Evolutionary conservation across 2,113 vertebrate species (phyloP).

Genomic region (Natator depressus): DNA sequence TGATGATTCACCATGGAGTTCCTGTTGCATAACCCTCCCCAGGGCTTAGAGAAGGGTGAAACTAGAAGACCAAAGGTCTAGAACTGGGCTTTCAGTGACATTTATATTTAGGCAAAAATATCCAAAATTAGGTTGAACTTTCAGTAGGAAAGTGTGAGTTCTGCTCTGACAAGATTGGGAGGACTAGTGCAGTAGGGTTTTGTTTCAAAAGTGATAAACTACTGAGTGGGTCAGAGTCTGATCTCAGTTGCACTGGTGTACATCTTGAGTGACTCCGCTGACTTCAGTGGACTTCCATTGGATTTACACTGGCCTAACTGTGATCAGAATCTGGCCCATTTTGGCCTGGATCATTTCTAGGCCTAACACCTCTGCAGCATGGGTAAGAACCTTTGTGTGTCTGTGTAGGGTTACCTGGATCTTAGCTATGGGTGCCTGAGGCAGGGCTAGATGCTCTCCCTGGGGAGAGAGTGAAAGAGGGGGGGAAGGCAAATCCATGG

Average conservation of each 20-base stretch:
- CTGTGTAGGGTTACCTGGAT: background rate
- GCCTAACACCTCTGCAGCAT: too few relatives aligned
- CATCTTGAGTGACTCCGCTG: background rate
- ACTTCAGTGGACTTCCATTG: background rate
- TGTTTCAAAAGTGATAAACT: slow-evolving; percentile 50
- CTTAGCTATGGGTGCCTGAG: fast-evolving
- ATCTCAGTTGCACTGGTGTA: background rate
- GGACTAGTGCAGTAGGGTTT: slow-evolving; percentile 36
- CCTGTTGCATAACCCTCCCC: slow-evolving; percentile 74
- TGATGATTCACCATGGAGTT: slow-evolving; percentile 67
- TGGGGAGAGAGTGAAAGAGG: background rate
- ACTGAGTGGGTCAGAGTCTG: background rate
- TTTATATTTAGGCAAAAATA: slow-evolving; percentile 54
- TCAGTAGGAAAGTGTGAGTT: slow-evolving; percentile 70
- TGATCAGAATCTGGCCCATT: background rate
- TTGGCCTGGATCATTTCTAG: background rate
- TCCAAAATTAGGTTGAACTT: slow-evolving; percentile 50
- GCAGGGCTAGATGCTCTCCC: fast-evolving
- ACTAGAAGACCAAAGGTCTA: slow-evolving; percentile 67
- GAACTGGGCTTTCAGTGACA: slow-evolving; percentile 59
- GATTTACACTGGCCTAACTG: background rate
- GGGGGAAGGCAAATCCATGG: background rate
- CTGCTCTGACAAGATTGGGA: slow-evolving; percentile 51
- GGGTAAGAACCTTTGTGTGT: background rate
- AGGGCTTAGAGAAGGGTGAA: slow-evolving; percentile 53